These are phyloP conservation scores for Patella pellucida DNA, from an alignment of 2,888 invertebrate genomes.

Conservation along the genomic window DNA sequence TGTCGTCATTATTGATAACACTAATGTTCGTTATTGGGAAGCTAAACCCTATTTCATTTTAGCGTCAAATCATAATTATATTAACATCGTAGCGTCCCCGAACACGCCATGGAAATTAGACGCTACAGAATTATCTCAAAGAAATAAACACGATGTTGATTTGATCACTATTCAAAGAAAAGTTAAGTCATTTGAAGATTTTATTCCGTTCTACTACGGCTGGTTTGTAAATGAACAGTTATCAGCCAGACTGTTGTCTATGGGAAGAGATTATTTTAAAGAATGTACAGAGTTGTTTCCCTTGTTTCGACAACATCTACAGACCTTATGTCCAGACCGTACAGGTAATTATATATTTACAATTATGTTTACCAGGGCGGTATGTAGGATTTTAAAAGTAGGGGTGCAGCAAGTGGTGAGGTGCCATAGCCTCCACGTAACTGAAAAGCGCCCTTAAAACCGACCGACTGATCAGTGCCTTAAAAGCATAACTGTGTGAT, in stretches of 20 bases:
- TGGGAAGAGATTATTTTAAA: slow-evolving; percentile 39
- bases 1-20: slow-evolving; percentile 70
- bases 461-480: too few species aligned
- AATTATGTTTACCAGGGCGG: too few species aligned
- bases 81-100: slow-evolving; percentile 65
- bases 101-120: slow-evolving; percentile 67
- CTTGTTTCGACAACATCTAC: slow-evolving; percentile 19
- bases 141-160: slow-evolving; percentile 59
- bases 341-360: too few species aligned
- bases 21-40: slow-evolving; percentile 68
- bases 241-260: slow-evolving; percentile 38
- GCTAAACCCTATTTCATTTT: slow-evolving; percentile 63
- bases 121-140: slow-evolving; percentile 52
- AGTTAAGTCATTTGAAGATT: slow-evolving; percentile 47
- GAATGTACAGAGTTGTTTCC: slow-evolving; percentile 39
- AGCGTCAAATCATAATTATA: slow-evolving; percentile 59
- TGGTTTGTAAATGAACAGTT: slow-evolving; percentile 61
- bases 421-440: too few species aligned
- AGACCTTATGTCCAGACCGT: not conserved
- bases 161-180: slow-evolving; percentile 45
- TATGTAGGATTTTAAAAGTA: too few species aligned
- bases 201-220: slow-evolving; percentile 63
- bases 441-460: too few species aligned
- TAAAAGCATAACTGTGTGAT: too few species aligned
- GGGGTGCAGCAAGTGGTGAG: too few species aligned